Percentiles rank a stretch among this genome's conserved stretches.
Conservation (phyloP, 1,140 invertebrate species). For the Euwallacea similis region DNA sequence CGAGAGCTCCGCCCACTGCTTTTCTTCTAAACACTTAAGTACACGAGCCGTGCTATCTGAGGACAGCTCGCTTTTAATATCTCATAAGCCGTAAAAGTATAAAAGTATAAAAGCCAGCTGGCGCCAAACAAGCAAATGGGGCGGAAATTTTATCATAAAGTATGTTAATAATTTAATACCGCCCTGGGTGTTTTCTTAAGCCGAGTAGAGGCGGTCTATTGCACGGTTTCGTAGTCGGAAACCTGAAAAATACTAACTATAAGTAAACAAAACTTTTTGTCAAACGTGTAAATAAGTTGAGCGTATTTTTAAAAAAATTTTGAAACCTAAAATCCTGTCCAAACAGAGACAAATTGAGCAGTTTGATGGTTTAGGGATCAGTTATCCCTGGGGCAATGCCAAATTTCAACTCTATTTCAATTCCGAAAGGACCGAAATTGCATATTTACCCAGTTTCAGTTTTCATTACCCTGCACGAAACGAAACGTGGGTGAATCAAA, state of each 20-base stretch:
- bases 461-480: too few relatives aligned
- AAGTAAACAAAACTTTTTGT: conserved; percentile 1
- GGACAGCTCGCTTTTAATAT: conserved; percentile 29
- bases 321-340: background rate
- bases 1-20: too few relatives aligned
- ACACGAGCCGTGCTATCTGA: conserved; percentile 16
- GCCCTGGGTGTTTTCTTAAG: conserved; percentile 3
- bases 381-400: too few relatives aligned
- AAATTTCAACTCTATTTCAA: too few relatives aligned
- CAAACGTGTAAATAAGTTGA: conserved; percentile 1
- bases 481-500: too few relatives aligned
- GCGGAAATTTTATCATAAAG: conserved; percentile 29
- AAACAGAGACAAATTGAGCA: background rate
- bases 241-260: too few relatives aligned
- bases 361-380: too few relatives aligned
- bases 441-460: too few relatives aligned
- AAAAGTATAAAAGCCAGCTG: conserved; percentile 28
- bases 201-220: background rate
- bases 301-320: conserved; percentile 1
- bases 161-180: conserved; percentile 23
- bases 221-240: too few relatives aligned
- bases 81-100: conserved; percentile 33
- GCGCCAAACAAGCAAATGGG: conserved; percentile 21
- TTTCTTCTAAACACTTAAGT: conserved; percentile 8
- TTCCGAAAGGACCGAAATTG: too few relatives aligned